Base-by-base conservation (phyloP, 2,797 vertebrate genomes). In the Ciconia nigra region DNA sequence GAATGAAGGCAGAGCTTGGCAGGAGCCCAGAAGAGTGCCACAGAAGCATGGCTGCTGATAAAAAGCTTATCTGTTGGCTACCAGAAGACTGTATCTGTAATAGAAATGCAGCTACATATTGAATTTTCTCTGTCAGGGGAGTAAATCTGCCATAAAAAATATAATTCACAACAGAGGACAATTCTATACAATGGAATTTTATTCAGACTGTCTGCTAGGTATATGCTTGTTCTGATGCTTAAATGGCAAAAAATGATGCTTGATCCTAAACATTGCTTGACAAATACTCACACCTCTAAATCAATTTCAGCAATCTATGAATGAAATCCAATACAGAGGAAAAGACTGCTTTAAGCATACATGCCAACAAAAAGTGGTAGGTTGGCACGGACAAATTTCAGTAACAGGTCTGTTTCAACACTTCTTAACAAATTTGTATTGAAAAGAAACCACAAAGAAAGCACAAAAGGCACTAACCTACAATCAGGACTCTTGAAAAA, bases 21-120 rank as follows among this genome's bases (percentile, higher is more conserved):
- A 95, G 92, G 49, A 73, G 63, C 88, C 88, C 94, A 95, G 78
- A 51, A 83, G 42, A 87, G 44, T 85, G 67, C 37, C 83, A 94
- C 62, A 87, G 94, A 93, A 70, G 86, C 86, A 81, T 20, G 61
- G 90, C 31, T 89, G 61, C 71, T 96, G 93, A 94, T 96, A 94
- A 93, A 96, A 93, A 94, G 78, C 93, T 97, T 97, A 97, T 94
- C 96, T 92, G 63, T 67, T 87, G 84, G 71, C 78, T 96, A 80
- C 76, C 93, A 95, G 95, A 94, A 91, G 63, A 96, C 78, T 71
- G 22, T 83, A 83, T 96, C 81, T 96, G 52, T 87, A 87, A 87
- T 22, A 92, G 72, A 89, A 96, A 85, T 74, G 42, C 63, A 93
- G 71, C 57, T 73, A 70, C 33, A 15, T 90, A 79, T 59, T 93